Conservation (phyloP, 2,888 invertebrate species). For the Taenaris catops region DNA sequence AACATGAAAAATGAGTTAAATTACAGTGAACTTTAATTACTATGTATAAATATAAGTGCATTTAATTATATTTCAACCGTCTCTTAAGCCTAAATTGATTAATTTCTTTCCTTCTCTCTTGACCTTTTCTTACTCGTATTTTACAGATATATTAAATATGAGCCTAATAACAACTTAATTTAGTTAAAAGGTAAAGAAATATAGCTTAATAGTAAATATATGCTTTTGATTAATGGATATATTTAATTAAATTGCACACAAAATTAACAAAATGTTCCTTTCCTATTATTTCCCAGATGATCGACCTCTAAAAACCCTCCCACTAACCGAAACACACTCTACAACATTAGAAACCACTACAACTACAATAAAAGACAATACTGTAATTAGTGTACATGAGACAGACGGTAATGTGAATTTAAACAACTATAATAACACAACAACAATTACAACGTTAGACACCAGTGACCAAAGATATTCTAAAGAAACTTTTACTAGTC, state of each 20-base stretch:
- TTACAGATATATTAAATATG: no score
- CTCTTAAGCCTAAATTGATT: constrained; percentile 33
- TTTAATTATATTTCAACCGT: constrained; percentile 8
- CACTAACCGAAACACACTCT: constrained; percentile 68
- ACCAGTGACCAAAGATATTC: no score
- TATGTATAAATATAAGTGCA: no score
- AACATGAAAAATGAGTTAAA: no score
- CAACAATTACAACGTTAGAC: no score
- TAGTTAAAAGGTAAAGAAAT: no score
- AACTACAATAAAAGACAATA: constrained; percentile 18
- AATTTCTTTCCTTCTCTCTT: constrained; percentile 17
- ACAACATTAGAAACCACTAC: constrained; percentile 35
- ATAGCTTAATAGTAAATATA: no score
- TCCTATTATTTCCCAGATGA: constrained; percentile 78
- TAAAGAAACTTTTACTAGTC: neutral
- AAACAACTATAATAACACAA: constrained; percentile 5
- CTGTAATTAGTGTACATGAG: neutral
- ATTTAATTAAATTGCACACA: constrained; percentile 7
- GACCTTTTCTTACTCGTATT: constrained; percentile 16
- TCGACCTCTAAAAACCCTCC: constrained; percentile 60
- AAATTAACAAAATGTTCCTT: constrained; percentile 39
- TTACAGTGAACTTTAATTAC: no score
- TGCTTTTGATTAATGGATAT: no score
- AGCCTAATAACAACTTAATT: no score
- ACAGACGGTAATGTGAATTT: constrained; percentile 1